A percentile compares a stretch with the other conserved stretches of the same genome.
Evolutionary conservation across 2,113 vertebrate genomes (phyloP).

Genomic region (Lontra canadensis): DNA sequence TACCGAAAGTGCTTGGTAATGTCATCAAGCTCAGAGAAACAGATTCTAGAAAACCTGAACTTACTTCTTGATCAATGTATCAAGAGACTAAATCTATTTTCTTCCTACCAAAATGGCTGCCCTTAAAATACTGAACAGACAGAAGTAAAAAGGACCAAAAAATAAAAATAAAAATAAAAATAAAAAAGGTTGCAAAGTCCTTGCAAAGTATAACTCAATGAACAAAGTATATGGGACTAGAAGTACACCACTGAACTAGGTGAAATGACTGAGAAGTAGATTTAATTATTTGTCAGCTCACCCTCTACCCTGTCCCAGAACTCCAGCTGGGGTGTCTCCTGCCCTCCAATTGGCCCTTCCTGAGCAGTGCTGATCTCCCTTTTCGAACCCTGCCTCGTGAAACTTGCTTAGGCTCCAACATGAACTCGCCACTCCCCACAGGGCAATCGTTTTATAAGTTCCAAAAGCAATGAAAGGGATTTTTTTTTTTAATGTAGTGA

Average conservation of each 20-base stretch:
- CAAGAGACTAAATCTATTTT: background rate
- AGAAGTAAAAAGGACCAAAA: background rate
- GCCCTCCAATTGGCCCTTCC: background rate
- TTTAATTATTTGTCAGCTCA: background rate
- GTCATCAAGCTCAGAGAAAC: background rate
- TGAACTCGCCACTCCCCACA: background rate
- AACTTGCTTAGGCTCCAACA: background rate
- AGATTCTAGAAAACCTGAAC: background rate
- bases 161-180: background rate
- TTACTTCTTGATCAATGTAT: slow-evolving; percentile 30
- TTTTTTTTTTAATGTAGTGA: background rate
- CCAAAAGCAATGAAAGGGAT: background rate
- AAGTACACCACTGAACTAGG: background rate
- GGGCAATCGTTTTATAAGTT: background rate
- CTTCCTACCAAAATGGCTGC: background rate
- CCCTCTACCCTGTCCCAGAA: no score
- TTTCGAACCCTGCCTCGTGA: background rate
- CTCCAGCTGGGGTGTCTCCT: background rate
- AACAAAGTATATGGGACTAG: background rate
- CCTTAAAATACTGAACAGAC: slow-evolving; percentile 31
- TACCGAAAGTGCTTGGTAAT: background rate
- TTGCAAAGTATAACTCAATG: background rate
- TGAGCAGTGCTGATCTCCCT: background rate
- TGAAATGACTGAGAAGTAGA: background rate
- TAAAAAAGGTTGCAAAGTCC: background rate